phyloP scores from a whole-genome alignment of 1,140 invertebrate genomes.

The Achatina immaculata region DNA sequence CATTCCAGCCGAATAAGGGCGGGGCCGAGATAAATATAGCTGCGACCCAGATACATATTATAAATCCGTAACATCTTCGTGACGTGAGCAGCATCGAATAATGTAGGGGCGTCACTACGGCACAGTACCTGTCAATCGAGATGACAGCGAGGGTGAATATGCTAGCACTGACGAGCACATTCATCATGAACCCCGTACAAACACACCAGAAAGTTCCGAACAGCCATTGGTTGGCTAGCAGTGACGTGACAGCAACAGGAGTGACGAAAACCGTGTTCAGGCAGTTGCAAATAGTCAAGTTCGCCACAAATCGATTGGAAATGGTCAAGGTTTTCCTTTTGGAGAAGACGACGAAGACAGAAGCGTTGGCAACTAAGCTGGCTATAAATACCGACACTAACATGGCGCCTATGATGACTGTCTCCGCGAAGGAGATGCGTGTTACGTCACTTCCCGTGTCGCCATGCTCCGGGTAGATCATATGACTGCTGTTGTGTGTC shows the following conservation, averaged over 20 bases:
- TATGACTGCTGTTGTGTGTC: too few relatives aligned
- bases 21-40: slow-evolving; percentile 61
- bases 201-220: slow-evolving; percentile 71
- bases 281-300: slow-evolving; percentile 78
- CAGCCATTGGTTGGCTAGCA: slow-evolving; percentile 64
- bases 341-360: slow-evolving; percentile 76
- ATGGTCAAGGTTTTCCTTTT: slow-evolving; percentile 75
- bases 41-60: slow-evolving; percentile 77
- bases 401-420: slow-evolving; percentile 41
- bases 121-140: slow-evolving; percentile 86
- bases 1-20: slow-evolving; percentile 65
- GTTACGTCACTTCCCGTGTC: background rate
- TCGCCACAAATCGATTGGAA: slow-evolving; percentile 81
- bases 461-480: background rate
- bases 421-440: slow-evolving; percentile 32
- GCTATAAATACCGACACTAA: slow-evolving; percentile 60
- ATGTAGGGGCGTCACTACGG: slow-evolving; percentile 74
- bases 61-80: slow-evolving; percentile 79
- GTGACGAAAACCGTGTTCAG: slow-evolving; percentile 76
- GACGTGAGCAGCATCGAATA: slow-evolving; percentile 80
- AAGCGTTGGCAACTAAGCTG: slow-evolving; percentile 73
- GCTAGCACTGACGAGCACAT: slow-evolving; percentile 74
- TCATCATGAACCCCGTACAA: slow-evolving; percentile 73
- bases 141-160: slow-evolving; percentile 84
- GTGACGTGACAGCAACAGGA: slow-evolving; percentile 74